Percentiles rank a stretch among this genome's conserved stretches.
Conservation (phyloP, 2,888 invertebrate genomes). For the Acronicta alni region DNA sequence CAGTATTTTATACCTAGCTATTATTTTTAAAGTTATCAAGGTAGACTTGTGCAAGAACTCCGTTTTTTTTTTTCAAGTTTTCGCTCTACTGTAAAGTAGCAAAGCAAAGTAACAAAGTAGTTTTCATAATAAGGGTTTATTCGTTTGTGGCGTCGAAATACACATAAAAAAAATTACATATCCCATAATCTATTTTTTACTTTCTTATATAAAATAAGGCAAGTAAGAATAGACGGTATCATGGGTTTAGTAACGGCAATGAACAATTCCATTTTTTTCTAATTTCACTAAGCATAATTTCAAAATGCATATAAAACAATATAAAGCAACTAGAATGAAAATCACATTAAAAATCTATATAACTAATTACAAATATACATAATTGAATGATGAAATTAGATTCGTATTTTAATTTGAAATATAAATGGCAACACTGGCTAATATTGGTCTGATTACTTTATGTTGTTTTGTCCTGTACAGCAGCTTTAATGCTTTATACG, state of each 20-base stretch:
- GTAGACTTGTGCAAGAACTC: too few relatives aligned
- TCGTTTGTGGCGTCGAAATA: too few relatives aligned
- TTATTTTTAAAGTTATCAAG: too few relatives aligned
- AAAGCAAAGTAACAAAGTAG: too few relatives aligned
- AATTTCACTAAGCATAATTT: background rate
- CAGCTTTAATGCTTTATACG: background rate
- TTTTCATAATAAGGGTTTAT: too few relatives aligned
- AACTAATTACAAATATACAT: background rate
- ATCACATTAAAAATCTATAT: background rate
- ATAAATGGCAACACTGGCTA: background rate
- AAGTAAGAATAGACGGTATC: background rate
- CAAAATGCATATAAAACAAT: background rate
- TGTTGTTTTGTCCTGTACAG: background rate
- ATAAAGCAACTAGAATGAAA: slow-evolving; percentile 3
- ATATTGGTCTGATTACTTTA: background rate
- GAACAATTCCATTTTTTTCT: background rate
- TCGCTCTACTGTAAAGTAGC: too few relatives aligned
- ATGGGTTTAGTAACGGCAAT: background rate
- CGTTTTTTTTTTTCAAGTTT: too few relatives aligned
- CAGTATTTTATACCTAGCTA: too few relatives aligned
- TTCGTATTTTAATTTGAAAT: background rate
- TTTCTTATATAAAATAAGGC: background rate
- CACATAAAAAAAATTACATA: background rate
- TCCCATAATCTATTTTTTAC: background rate
- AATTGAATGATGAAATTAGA: background rate